Conservation (phyloP, 2,797 vertebrate species). For the Onychomys leucogaster region DNA sequence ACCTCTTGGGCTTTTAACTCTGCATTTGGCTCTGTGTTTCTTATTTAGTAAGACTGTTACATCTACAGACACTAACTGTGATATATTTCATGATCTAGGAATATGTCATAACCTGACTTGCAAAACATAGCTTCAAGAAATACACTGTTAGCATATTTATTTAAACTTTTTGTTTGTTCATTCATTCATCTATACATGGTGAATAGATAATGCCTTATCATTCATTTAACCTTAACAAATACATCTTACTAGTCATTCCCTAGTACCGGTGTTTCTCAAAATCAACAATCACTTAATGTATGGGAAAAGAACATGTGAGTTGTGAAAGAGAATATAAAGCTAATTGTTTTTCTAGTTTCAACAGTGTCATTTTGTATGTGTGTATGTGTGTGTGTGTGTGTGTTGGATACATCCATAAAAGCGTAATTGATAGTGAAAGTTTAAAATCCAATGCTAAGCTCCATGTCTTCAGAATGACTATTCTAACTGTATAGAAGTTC, state of each 20-base stretch:
- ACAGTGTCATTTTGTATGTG: not conserved
- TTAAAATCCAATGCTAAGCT: not conserved
- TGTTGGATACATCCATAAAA: not conserved
- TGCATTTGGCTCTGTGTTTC: too few species aligned
- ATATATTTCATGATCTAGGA: slow-evolving; percentile 32
- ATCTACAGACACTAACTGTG: not conserved
- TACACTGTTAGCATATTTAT: not conserved
- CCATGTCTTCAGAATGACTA: not conserved
- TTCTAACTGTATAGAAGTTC: not conserved
- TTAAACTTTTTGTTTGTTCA: not conserved
- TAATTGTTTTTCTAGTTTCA: not conserved
- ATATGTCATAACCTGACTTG: not conserved
- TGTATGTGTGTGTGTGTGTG: not conserved
- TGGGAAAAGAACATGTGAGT: not conserved
- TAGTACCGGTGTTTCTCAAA: not conserved
- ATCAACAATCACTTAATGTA: not conserved
- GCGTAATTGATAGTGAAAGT: not conserved
- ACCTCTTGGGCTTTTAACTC: too few species aligned
- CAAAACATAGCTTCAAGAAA: slow-evolving; percentile 6
- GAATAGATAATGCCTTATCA: not conserved
- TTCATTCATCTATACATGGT: not conserved
- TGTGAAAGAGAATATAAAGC: not conserved
- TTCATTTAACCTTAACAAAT: not conserved
- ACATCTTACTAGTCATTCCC: not conserved
- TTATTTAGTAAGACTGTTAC: too few species aligned